Evolutionary conservation across 2,113 vertebrate species (phyloP).

Genomic region (Callospermophilus lateralis): DNA sequence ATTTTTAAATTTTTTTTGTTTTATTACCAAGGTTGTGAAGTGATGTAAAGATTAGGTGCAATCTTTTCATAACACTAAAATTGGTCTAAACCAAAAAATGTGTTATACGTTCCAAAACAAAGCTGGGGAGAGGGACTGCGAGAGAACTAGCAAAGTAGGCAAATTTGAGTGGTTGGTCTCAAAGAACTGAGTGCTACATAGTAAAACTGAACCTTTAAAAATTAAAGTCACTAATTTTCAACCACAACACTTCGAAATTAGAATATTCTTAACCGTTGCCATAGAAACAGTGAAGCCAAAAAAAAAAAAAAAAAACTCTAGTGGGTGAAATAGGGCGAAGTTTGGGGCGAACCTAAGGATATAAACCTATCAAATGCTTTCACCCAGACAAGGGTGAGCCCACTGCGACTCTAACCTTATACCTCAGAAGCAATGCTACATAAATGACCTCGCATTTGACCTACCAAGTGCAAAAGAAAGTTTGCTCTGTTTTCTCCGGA

Average conservation of each 20-base stretch:
- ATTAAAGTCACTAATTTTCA: conserved; percentile 55
- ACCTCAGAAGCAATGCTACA: not conserved
- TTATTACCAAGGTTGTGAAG: not conserved
- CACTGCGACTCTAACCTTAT: conserved; percentile 11
- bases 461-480: conserved; percentile 15
- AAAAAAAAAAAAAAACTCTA: conserved; percentile 34
- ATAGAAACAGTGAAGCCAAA: conserved; percentile 55
- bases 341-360: not conserved
- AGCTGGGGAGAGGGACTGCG: not conserved
- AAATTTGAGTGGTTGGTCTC: not conserved
- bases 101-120: conserved; percentile 37
- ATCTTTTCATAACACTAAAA: conserved; percentile 48
- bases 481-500: conserved; percentile 25
- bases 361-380: conserved; percentile 2
- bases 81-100: not conserved
- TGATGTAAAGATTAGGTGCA: conserved; percentile 3
- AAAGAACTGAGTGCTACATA: not conserved
- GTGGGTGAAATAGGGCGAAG: conserved; percentile 32
- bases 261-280: conserved; percentile 22
- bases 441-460: not conserved
- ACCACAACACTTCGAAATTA: conserved; percentile 35
- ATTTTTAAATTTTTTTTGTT: not conserved
- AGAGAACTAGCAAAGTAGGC: not conserved
- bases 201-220: conserved; percentile 35
- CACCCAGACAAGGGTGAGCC: not conserved